Evolutionary conservation across 2,888 invertebrate genomes (phyloP).

Genomic region (Palloptera scutellata): DNA sequence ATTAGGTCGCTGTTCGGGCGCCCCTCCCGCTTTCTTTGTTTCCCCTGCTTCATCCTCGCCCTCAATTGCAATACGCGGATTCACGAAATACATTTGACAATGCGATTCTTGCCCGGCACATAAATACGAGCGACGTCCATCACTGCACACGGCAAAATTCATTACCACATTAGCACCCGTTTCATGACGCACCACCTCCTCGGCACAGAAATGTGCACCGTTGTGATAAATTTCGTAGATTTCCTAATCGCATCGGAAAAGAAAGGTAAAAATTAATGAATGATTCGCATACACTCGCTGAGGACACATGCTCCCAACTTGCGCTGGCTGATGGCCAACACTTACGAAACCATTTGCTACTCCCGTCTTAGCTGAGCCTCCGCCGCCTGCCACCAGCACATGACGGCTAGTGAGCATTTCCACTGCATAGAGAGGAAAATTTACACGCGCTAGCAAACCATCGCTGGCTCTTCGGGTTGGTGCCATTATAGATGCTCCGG

Average conservation of each 20-base stretch:
- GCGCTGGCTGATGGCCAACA: conserved; percentile 45
- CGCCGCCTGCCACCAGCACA: conserved; percentile 96
- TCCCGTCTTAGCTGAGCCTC: conserved; percentile 96
- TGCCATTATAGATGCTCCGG: conserved; percentile 65
- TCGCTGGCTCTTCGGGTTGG: conserved; percentile 70
- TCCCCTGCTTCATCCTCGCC: conserved; percentile 61
- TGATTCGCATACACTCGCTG: too few relatives aligned
- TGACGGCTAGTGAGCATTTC: conserved; percentile 91
- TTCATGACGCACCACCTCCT: conserved; percentile 88
- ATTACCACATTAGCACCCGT: conserved; percentile 90
- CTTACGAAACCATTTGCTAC: conserved; percentile 97
- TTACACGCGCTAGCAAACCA: conserved; percentile 84
- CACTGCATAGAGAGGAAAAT: conserved; percentile 92
- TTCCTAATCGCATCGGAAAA: conserved; percentile 73
- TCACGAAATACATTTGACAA: conserved; percentile 83
- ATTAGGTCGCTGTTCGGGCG: conserved; percentile 52
- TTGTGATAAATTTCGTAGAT: conserved; percentile 90
- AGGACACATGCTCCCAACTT: too few relatives aligned
- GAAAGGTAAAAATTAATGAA: not conserved
- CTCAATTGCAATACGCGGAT: conserved; percentile 68
- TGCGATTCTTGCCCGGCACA: conserved; percentile 93
- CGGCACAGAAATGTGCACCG: conserved; percentile 82
- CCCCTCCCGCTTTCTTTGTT: conserved; percentile 34
- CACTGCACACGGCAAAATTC: conserved; percentile 83
- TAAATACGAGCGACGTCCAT: conserved; percentile 78